phyloP scores from a whole-genome alignment of 30 jellyfish, hydroid and myxozoan species.

The Turritopsis rubra region DNA sequence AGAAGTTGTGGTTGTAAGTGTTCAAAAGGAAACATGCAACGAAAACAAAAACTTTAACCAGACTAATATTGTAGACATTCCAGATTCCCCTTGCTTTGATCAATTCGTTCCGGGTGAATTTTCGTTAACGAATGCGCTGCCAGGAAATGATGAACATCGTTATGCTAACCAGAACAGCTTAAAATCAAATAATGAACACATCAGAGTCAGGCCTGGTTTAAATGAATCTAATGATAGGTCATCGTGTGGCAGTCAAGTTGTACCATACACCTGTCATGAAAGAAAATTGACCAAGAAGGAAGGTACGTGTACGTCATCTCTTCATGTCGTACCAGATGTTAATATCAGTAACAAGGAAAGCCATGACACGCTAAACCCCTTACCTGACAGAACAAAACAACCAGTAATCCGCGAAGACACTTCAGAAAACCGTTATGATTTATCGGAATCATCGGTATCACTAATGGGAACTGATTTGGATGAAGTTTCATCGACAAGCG shows the following conservation, averaged over 20 bases:
- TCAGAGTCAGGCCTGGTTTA: background rate
- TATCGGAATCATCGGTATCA: background rate
- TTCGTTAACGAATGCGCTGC: background rate
- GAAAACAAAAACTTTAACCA: too few species aligned
- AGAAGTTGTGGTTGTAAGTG: background rate
- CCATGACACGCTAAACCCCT: background rate
- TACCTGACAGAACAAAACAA: background rate
- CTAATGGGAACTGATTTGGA: background rate
- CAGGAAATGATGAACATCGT: background rate
- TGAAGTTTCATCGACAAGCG: background rate
- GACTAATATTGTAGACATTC: slow-evolving; percentile 13
- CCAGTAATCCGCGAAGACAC: background rate
- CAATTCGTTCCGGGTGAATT: background rate
- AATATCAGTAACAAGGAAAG: background rate
- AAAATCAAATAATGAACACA: background rate
- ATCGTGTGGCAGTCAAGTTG: background rate
- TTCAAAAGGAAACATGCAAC: background rate
- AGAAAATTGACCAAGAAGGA: background rate
- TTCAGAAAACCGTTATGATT: too few species aligned
- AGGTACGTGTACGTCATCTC: background rate
- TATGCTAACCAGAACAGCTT: background rate
- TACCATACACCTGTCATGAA: background rate
- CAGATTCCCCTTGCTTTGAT: slow-evolving; percentile 15
- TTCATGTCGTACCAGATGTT: too few species aligned
- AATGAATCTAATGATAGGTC: background rate